These are phyloP conservation scores for Hyles vespertilio DNA, from an alignment of 1,140 invertebrate species.

Conservation along the genomic window DNA sequence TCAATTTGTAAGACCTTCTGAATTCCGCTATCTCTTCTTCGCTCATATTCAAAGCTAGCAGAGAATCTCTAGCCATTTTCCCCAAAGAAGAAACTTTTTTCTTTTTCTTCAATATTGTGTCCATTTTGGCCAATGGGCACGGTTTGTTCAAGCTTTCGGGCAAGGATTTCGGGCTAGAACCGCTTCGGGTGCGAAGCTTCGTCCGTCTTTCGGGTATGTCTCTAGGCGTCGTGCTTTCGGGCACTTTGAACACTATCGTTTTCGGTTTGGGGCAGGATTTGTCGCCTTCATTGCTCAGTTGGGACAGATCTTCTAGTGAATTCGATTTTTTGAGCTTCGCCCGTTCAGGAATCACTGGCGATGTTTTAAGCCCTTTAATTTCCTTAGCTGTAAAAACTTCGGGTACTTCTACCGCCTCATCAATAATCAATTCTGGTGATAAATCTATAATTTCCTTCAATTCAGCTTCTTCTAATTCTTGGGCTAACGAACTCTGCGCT, in stretches of 20 bases:
- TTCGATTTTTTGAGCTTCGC: constrained; percentile 64
- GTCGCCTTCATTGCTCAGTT: constrained; percentile 26
- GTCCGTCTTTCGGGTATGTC: constrained; percentile 54
- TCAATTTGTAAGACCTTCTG: constrained; percentile 57
- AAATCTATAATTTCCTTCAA: constrained; percentile 56
- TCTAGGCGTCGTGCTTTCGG: constrained; percentile 50
- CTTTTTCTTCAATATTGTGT: constrained; percentile 56
- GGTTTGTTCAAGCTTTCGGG: constrained; percentile 64
- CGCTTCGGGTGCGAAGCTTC: constrained; percentile 49
- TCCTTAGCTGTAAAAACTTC: constrained; percentile 52
- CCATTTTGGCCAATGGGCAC: constrained; percentile 57
- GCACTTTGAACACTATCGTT: constrained; percentile 62
- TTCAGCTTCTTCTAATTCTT: constrained; percentile 58
- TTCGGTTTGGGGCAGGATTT: constrained; percentile 51
- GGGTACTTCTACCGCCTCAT: constrained; percentile 51
- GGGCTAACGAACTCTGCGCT: constrained; percentile 43
- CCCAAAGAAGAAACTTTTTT: constrained; percentile 65
- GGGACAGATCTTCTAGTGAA: constrained; percentile 57
- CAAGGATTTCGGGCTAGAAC: constrained; percentile 67
- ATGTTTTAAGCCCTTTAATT: constrained; percentile 40
- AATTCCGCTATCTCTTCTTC: constrained; percentile 69
- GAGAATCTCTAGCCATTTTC: constrained; percentile 65
- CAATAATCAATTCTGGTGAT: constrained; percentile 60
- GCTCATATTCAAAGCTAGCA: constrained; percentile 67
- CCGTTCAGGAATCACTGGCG: constrained; percentile 51